phyloP scores from a whole-genome alignment of 2,113 vertebrate genomes.

The Phalacrocorax brasilianus region DNA sequence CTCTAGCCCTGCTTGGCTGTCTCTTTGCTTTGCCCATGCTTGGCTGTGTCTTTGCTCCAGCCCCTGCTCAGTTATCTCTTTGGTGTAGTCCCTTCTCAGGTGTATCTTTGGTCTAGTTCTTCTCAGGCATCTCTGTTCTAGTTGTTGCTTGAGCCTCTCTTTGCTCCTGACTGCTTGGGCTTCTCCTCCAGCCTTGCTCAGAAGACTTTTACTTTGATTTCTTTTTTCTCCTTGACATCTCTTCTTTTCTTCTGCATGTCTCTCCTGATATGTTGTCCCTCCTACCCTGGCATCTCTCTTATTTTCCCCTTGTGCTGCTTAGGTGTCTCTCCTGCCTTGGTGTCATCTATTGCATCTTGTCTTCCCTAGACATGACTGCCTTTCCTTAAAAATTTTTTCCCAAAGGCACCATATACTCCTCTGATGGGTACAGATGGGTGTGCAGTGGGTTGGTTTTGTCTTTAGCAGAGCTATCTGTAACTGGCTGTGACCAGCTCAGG shows the following conservation, averaged over 20 bases:
- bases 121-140: not conserved
- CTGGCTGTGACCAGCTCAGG: not conserved
- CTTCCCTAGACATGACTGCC: not conserved
- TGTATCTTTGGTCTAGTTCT: not conserved
- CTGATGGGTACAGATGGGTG: not conserved
- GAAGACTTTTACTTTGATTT: not conserved
- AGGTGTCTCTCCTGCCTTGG: not conserved
- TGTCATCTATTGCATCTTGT: not conserved
- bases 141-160: not conserved
- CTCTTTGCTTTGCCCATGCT: rapidly evolving
- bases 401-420: not conserved
- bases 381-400: not conserved
- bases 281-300: not conserved
- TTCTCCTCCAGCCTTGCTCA: not conserved
- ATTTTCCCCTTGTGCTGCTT: not conserved
- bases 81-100: not conserved
- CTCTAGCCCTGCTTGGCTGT: not conserved
- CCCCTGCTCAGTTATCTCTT: not conserved
- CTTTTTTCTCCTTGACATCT: not conserved
- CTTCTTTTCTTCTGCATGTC: not conserved
- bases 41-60: not conserved
- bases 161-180: not conserved
- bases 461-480: not conserved
- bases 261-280: not conserved
- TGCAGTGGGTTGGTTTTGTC: not conserved